A percentile compares a stretch with the other conserved stretches of the same genome.
These are phyloP conservation scores for Rhagium mordax DNA, from an alignment of 2,888 invertebrate genomes.

Conservation along the genomic window DNA sequence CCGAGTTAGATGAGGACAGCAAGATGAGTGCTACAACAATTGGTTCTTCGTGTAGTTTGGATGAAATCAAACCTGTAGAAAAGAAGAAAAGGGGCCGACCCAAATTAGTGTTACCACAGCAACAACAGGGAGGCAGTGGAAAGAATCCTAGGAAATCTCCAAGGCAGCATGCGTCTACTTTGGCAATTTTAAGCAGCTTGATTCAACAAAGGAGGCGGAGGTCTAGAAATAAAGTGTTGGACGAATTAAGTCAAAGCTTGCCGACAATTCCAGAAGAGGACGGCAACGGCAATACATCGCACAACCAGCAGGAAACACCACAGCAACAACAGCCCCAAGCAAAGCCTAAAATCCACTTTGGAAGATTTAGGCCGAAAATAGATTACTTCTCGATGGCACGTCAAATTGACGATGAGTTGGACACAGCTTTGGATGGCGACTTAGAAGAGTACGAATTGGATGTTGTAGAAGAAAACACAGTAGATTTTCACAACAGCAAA, in stretches of 20 bases:
- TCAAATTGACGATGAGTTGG: slow-evolving; percentile 70
- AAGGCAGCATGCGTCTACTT: slow-evolving; percentile 89
- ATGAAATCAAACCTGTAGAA: slow-evolving; percentile 5
- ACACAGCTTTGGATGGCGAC: slow-evolving; percentile 52
- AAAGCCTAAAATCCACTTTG: slow-evolving; percentile 46
- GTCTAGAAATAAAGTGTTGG: slow-evolving; percentile 54
- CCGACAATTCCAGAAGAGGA: slow-evolving; percentile 61
- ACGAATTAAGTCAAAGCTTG: slow-evolving; percentile 44
- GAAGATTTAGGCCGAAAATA: slow-evolving; percentile 63
- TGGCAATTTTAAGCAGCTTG: slow-evolving; percentile 84
- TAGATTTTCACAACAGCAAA: slow-evolving; percentile 59
- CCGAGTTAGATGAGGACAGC: slow-evolving; percentile 60
- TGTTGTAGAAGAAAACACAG: slow-evolving; percentile 64
- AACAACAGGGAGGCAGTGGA: slow-evolving; percentile 58
- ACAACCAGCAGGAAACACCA: not conserved
- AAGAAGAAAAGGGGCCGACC: slow-evolving; percentile 63
- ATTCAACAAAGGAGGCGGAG: slow-evolving; percentile 73
- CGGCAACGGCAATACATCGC: not conserved
- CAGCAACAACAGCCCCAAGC: slow-evolving; percentile 21
- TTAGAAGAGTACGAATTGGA: slow-evolving; percentile 50
- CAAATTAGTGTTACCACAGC: not conserved
- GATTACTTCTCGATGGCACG: slow-evolving; percentile 65
- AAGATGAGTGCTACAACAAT: slow-evolving; percentile 57
- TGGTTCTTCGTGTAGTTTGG: slow-evolving; percentile 45
- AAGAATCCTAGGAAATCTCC: slow-evolving; percentile 87